phyloP scores from a whole-genome alignment of 2,797 vertebrate genomes.

The Oreonectes daqikongensis region DNA sequence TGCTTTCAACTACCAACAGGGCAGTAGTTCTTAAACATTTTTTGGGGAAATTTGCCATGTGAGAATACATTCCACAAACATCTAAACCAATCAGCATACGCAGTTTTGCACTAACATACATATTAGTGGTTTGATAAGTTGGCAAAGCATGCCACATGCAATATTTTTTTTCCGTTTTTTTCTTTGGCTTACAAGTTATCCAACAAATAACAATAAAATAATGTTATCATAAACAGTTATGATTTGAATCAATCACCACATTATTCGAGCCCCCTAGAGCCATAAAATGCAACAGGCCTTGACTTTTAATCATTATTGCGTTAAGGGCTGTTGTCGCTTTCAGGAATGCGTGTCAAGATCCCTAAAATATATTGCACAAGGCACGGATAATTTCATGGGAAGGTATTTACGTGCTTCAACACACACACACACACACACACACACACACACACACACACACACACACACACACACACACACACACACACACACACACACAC shows the following conservation, averaged over 20 bases:
- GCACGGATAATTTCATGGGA: conserved; percentile 26
- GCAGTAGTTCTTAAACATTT: too few relatives aligned
- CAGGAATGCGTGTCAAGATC: conserved; percentile 47
- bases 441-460: conserved; percentile 19
- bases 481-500: not conserved
- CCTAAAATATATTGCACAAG: conserved; percentile 42
- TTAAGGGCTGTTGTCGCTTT: conserved; percentile 35
- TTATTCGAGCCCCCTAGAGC: conserved; percentile 8
- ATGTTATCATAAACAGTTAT: conserved; percentile 37
- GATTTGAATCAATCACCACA: conserved; percentile 16
- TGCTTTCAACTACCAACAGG: too few relatives aligned
- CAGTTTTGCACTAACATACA: not conserved
- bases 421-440: not conserved
- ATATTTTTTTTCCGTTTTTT: not conserved
- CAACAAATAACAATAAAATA: not conserved
- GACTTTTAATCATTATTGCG: conserved; percentile 50
- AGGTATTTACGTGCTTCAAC: conserved; percentile 28
- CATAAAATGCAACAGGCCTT: conserved; percentile 30
- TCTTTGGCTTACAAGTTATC: conserved; percentile 3
- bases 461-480: not conserved
- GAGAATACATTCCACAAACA: too few relatives aligned
- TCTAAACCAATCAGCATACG: too few relatives aligned
- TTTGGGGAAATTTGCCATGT: too few relatives aligned
- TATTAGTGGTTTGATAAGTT: conserved; percentile 1
- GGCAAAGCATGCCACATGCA: conserved; percentile 5